Evolutionary conservation across 2,888 invertebrate species (phyloP), one percentile per base, ranked within the genome.

Genomic region (Ceramica pisi): DNA sequence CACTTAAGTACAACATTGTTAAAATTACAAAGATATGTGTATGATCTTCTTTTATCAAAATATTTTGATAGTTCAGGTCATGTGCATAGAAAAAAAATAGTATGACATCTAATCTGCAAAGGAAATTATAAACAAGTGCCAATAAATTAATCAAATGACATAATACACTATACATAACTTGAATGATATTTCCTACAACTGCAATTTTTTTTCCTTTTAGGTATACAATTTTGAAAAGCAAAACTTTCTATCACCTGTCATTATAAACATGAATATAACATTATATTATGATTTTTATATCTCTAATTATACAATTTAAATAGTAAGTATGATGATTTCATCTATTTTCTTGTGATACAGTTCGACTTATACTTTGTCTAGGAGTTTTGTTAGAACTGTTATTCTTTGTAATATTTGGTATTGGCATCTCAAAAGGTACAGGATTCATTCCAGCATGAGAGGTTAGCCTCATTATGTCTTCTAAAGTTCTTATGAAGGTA

Each of bases 401-500:
- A 78, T 83, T 90, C 88, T 93, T 94, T 51, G 83, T 84, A 60
- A 86, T 80, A 81, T 90, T 93, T 65, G 93, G 89, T 72, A 93
- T 71, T 21, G 92, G 92, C 91, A 94, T 94, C 86, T 95, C 95
- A 78, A 91, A 94, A 26, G 91, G 82, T 71, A 71, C 63, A 73
- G 86, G 74, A 80, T 87, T 90, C 26, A 76, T 82, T 74, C 88
- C 88, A 51, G 88, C 82, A 71, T 85, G 88, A 59, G 96, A 96
- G 35, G 97, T 94, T 64, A 97, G 90, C 90, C 97, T 97, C 97
- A 98, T 97, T 86, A 98, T 98, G 84, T 98, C 98, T 92, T 98
- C 98, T 84, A 98, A 94, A 31, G 98, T 98, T 90, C 97, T 97
- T 81, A 98, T 98, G 91, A 98, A 98, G 46, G 98, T 98, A 94